phyloP scores from a whole-genome alignment of 2,797 vertebrate genomes.

The Diglossa cyanea region DNA sequence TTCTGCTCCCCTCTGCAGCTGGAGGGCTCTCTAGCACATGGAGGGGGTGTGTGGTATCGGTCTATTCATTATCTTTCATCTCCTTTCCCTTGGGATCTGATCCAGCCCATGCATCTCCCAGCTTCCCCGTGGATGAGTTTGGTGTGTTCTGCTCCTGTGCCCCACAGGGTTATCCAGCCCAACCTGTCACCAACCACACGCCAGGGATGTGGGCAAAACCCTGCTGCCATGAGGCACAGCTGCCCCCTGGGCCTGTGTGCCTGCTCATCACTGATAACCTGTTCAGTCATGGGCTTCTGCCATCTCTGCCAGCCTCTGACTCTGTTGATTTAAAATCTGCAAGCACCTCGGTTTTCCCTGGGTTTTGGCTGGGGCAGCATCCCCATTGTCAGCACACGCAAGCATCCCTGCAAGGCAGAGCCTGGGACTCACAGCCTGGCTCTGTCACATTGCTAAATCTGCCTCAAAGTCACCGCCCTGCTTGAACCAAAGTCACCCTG shows the following conservation, averaged over 20 bases:
- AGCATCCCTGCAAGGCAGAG: background rate
- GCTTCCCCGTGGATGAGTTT: accelerated
- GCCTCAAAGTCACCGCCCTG: background rate
- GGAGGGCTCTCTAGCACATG: background rate
- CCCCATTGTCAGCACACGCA: background rate
- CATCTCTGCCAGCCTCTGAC: background rate
- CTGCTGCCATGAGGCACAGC: background rate
- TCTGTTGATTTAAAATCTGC: slow-evolving; percentile 38
- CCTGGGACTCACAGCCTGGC: background rate
- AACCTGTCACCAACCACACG: background rate
- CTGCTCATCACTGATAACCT: background rate
- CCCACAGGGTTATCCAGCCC: background rate
- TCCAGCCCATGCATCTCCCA: background rate
- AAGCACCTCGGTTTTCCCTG: background rate
- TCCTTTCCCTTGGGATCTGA: background rate
- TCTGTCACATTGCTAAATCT: background rate
- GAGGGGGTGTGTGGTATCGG: background rate
- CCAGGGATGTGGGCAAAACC: background rate
- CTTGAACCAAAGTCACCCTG: background rate
- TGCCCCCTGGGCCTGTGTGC: accelerated
- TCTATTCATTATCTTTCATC: background rate
- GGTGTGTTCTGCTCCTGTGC: background rate
- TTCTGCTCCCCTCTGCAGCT: background rate
- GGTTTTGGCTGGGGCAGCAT: background rate
- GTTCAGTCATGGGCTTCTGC: background rate